These are phyloP conservation scores for Acromyrmex heyeri DNA, from an alignment of 1,140 invertebrate genomes.

Conservation along the genomic window DNA sequence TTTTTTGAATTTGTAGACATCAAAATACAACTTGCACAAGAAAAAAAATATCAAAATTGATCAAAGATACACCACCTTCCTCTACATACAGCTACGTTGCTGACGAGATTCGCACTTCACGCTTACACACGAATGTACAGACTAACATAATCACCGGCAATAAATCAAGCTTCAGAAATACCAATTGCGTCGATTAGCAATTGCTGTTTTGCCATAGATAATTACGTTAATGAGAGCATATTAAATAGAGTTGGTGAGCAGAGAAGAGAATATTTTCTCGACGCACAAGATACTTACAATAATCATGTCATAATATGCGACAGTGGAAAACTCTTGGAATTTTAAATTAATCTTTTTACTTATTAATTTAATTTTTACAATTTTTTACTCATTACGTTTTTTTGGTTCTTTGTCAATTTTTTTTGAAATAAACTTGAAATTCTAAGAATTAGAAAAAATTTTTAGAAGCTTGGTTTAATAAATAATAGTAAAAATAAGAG, in stretches of 20 bases:
- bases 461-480: not conserved
- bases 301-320: not conserved
- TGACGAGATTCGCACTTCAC: too few relatives aligned
- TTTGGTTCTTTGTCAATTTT: not conserved
- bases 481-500: not conserved
- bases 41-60: too few relatives aligned
- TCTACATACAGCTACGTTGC: too few relatives aligned
- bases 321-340: not conserved
- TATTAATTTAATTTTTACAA: too few relatives aligned
- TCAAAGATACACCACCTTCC: too few relatives aligned
- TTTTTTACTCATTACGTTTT: not conserved
- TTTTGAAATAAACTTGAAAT: not conserved
- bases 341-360: not conserved
- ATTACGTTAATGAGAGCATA: constrained; percentile 37
- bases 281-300: not conserved
- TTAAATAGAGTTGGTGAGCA: too few relatives aligned
- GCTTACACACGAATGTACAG: too few relatives aligned
- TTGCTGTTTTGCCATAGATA: constrained; percentile 37
- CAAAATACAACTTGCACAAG: too few relatives aligned
- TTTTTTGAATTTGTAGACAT: too few relatives aligned
- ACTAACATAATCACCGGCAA: too few relatives aligned
- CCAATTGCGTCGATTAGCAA: not conserved
- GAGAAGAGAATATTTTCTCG: not conserved
- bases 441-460: not conserved
- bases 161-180: constrained; percentile 44